phyloP scores from a whole-genome alignment of 2,797 vertebrate species.

The Galagoides demidoff region DNA sequence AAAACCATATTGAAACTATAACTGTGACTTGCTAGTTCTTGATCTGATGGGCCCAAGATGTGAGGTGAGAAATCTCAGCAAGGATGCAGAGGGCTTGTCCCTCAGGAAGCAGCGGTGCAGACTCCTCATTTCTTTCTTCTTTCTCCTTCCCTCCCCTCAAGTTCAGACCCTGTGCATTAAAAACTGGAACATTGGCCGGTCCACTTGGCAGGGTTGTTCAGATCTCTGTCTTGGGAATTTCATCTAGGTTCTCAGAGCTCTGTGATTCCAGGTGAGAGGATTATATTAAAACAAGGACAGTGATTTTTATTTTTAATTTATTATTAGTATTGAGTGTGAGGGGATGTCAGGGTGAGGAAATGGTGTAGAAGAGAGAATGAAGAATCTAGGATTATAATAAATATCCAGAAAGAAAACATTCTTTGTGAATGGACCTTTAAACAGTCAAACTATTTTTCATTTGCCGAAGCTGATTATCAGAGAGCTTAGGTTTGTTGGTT shows the following conservation, averaged over 20 bases:
- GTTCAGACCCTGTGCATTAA: neutral
- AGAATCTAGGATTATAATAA: slow-evolving; percentile 38
- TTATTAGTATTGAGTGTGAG: neutral
- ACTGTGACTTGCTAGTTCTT: neutral
- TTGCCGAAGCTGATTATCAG: neutral
- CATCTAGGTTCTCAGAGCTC: neutral
- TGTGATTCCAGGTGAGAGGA: neutral
- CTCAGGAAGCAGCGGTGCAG: neutral
- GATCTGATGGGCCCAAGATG: too few relatives aligned
- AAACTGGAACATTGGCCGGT: neutral
- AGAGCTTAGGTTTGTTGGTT: slow-evolving; percentile 24
- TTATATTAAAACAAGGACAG: neutral
- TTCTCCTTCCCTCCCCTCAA: too few relatives aligned
- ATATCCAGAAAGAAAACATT: slow-evolving; percentile 65
- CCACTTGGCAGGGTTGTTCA: neutral
- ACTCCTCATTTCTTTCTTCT: neutral
- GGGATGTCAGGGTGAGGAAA: slow-evolving; percentile 45
- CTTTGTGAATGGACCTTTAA: slow-evolving; percentile 46
- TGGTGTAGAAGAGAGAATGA: neutral
- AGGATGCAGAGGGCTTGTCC: neutral
- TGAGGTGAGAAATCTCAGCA: neutral
- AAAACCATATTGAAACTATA: neutral
- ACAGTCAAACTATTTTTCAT: neutral
- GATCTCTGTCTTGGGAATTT: neutral
- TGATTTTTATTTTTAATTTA: neutral